phyloP scores from a whole-genome alignment of 2,113 vertebrate genomes.

The Saccopteryx leptura region DNA sequence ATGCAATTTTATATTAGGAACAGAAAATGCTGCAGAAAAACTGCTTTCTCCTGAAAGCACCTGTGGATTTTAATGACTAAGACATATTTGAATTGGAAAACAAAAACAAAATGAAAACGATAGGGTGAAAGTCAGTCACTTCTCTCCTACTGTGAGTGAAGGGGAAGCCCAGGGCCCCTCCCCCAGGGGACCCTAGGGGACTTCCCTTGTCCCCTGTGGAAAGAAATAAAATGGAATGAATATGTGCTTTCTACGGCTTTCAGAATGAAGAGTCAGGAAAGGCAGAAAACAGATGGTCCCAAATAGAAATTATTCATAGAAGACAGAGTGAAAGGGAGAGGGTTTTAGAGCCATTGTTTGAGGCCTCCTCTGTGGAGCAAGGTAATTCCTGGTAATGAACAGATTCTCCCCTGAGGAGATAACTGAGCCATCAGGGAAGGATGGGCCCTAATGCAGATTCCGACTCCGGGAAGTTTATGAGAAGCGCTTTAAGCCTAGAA shows the following conservation, averaged over 20 bases:
- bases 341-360: constrained; percentile 6
- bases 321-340: neutral
- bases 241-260: neutral
- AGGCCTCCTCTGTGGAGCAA: neutral
- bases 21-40: neutral
- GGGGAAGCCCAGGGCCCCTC: neutral
- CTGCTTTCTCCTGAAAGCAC: neutral
- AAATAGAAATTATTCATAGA: constrained; percentile 59
- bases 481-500: constrained; percentile 59
- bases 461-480: constrained; percentile 64
- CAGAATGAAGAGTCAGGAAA: neutral
- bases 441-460: constrained; percentile 57
- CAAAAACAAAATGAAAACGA: neutral
- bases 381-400: constrained; percentile 69
- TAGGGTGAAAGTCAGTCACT: neutral
- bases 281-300: constrained; percentile 29
- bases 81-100: constrained; percentile 6
- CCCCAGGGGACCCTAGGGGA: rapidly evolving
- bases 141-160: neutral
- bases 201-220: neutral
- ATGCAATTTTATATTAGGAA: neutral
- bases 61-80: neutral
- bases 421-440: constrained; percentile 64
- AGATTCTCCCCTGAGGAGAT: constrained; percentile 76
- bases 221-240: neutral